Conservation (phyloP, 2,797 vertebrate species). For the Masticophis lateralis region DNA sequence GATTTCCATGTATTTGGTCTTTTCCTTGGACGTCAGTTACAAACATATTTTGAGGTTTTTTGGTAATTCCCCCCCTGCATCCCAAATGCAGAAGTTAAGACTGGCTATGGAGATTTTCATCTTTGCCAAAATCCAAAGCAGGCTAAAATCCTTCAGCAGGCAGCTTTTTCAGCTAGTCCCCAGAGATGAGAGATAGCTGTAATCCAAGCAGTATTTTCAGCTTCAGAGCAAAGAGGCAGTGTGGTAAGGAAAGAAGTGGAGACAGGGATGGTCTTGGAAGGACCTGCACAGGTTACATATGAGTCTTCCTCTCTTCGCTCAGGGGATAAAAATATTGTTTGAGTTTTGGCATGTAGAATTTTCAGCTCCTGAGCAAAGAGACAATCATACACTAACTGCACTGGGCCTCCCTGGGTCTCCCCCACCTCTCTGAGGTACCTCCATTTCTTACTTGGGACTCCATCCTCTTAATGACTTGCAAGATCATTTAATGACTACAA, state of each 20-base stretch:
- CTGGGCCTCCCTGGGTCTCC: not conserved
- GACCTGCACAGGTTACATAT: not conserved
- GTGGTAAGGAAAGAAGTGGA: not conserved
- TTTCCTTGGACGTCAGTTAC: not conserved
- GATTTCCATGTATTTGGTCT: not conserved
- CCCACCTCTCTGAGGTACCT: not conserved
- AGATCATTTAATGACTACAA: not conserved
- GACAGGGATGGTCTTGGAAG: not conserved
- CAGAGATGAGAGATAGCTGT: not conserved
- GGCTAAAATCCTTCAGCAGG: not conserved
- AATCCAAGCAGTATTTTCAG: not conserved
- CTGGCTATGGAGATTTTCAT: not conserved
- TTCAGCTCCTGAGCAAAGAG: not conserved
- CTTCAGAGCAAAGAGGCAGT: not conserved
- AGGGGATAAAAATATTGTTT: not conserved
- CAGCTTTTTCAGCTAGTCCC: not conserved
- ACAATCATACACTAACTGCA: not conserved
- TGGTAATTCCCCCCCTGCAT: not conserved
- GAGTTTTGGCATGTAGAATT: not conserved
- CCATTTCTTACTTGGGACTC: not conserved
- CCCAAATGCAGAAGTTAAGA: slow-evolving; percentile 3
- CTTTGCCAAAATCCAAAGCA: not conserved
- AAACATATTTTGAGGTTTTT: not conserved
- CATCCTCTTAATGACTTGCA: not conserved
- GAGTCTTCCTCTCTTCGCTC: not conserved